phyloP scores from a whole-genome alignment of 2,888 invertebrate genomes.

The Drosophila trichaetosa region DNA sequence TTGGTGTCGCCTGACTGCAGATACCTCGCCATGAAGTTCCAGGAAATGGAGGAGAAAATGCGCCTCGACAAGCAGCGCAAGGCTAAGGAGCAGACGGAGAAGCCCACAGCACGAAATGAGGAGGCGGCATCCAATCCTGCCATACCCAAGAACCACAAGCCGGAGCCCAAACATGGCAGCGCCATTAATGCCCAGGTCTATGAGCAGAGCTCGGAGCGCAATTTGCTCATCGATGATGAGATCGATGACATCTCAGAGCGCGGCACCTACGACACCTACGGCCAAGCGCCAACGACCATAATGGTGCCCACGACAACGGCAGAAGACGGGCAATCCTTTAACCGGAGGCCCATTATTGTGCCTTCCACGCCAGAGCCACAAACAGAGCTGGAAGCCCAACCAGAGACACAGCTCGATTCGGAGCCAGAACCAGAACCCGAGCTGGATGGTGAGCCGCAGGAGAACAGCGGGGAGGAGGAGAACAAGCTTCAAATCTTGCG shows the following conservation, averaged over 20 bases:
- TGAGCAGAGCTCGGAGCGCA: conserved; percentile 83
- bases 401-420: conserved; percentile 9
- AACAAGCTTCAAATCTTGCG: conserved; percentile 58
- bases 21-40: conserved; percentile 92
- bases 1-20: conserved; percentile 84
- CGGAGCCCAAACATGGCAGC: conserved; percentile 63
- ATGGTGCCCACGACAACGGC: conserved; percentile 55
- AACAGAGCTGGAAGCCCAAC: conserved; percentile 10
- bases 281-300: conserved; percentile 55
- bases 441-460: conserved; percentile 11
- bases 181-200: conserved; percentile 81
- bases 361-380: conserved; percentile 77
- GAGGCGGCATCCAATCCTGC: conserved; percentile 62
- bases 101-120: conserved; percentile 77
- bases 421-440: conserved; percentile 24
- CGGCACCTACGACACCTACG: conserved; percentile 73
- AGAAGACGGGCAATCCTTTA: conserved; percentile 63
- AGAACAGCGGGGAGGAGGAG: conserved; percentile 42
- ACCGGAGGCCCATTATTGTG: conserved; percentile 82
- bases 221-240: conserved; percentile 83
- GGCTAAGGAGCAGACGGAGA: conserved; percentile 78
- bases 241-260: conserved; percentile 82
- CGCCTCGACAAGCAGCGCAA: conserved; percentile 88
- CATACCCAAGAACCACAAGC: conserved; percentile 57
- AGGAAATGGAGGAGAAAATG: conserved; percentile 94